phyloP scores from a whole-genome alignment of 1,140 invertebrate species.

The Lepidostoma basale region DNA sequence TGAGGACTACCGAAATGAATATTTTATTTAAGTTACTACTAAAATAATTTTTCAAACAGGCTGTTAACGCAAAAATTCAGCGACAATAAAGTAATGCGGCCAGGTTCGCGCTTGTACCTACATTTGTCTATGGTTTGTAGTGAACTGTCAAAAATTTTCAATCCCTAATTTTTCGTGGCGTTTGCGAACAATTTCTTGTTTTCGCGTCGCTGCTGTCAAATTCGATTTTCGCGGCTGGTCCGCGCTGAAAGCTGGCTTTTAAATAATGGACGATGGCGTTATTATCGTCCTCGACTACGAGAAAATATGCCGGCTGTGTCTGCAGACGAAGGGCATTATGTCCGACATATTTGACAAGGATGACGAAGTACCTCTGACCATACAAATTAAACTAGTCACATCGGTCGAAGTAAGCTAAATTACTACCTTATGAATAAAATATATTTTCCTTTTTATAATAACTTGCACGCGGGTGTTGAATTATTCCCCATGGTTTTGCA shows the following conservation, averaged over 20 bases:
- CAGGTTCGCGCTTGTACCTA: too few relatives aligned
- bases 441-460: too few relatives aligned
- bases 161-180: slow-evolving; percentile 20
- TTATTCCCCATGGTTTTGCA: too few relatives aligned
- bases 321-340: slow-evolving; percentile 39
- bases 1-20: too few relatives aligned
- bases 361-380: slow-evolving; percentile 28
- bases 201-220: slow-evolving; percentile 35
- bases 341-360: slow-evolving; percentile 41
- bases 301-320: slow-evolving; percentile 42
- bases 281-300: slow-evolving; percentile 44
- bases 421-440: too few relatives aligned
- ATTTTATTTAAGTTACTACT: too few relatives aligned
- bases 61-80: too few relatives aligned
- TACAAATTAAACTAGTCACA: slow-evolving; percentile 34
- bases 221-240: slow-evolving; percentile 13
- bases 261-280: slow-evolving; percentile 36
- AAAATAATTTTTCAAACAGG: too few relatives aligned
- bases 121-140: too few relatives aligned
- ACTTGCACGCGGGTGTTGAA: too few relatives aligned
- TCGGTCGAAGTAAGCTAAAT: slow-evolving; percentile 34
- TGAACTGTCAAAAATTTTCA: too few relatives aligned
- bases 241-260: neutral
- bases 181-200: slow-evolving; percentile 25
- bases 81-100: too few relatives aligned